Conservation (phyloP, 2,113 vertebrate species). For the Misgurnus mizolepis region DNA sequence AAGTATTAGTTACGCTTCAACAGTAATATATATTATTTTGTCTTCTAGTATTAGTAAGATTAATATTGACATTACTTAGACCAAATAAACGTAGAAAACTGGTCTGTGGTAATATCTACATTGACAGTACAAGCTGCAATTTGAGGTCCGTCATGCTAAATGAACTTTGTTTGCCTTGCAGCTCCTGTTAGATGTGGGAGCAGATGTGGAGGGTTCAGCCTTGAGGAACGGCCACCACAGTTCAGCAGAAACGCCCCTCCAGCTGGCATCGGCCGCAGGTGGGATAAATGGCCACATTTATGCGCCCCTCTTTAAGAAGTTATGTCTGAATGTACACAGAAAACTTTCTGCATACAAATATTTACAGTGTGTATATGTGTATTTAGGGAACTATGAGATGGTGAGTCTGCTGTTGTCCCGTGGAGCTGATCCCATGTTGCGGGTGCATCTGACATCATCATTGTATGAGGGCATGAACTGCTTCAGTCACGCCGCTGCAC, state of each 20-base stretch:
- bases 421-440: constrained; percentile 88
- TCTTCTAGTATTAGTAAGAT: not conserved
- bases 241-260: constrained; percentile 86
- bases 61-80: too few species aligned
- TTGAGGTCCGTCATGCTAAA: not conserved
- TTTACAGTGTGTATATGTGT: constrained; percentile 12
- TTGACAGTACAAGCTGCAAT: not conserved
- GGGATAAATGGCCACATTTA: constrained; percentile 22
- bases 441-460: constrained; percentile 81
- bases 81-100: not conserved
- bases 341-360: not conserved
- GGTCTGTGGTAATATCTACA: constrained; percentile 47
- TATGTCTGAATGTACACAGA: not conserved
- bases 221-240: constrained; percentile 80
- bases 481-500: constrained; percentile 93
- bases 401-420: constrained; percentile 84
- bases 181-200: constrained; percentile 91
- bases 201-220: constrained; percentile 87
- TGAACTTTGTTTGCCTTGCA: constrained; percentile 55
- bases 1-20: not conserved
- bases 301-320: not conserved
- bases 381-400: constrained; percentile 88
- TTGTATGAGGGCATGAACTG: constrained; percentile 92
- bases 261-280: constrained; percentile 93
- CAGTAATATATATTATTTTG: not conserved